Conservation (phyloP, 2,113 vertebrate species). For the Ploceus nigricollis region DNA sequence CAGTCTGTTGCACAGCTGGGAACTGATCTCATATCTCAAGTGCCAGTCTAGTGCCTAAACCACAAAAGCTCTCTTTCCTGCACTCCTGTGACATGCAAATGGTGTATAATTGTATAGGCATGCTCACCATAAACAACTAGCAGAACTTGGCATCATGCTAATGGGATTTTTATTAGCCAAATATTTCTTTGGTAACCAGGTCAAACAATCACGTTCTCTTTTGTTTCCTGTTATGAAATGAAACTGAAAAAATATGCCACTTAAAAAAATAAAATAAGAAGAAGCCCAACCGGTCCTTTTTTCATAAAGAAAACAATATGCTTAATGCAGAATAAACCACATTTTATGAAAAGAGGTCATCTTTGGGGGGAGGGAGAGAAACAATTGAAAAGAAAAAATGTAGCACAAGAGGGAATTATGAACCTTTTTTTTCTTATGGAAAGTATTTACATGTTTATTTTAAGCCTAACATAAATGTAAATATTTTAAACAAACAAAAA, state of each 20-base stretch:
- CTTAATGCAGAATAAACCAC: slow-evolving; percentile 58
- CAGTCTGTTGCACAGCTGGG: slow-evolving; percentile 48
- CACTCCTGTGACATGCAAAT: background rate
- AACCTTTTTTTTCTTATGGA: slow-evolving; percentile 53
- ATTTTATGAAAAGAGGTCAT: slow-evolving; percentile 67
- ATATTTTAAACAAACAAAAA: slow-evolving; percentile 78
- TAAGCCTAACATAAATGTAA: slow-evolving; percentile 72
- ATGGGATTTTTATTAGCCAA: slow-evolving; percentile 55
- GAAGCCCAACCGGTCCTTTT: slow-evolving; percentile 34
- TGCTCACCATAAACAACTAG: slow-evolving; percentile 46
- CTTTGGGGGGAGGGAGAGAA: slow-evolving; percentile 40
- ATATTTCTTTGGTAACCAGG: slow-evolving; percentile 59
- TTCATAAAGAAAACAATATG: slow-evolving; percentile 53
- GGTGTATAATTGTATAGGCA: slow-evolving; percentile 38
- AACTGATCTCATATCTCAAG: slow-evolving; percentile 54
- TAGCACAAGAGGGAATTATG: slow-evolving; percentile 54
- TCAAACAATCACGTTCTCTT: slow-evolving; percentile 68
- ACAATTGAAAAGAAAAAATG: slow-evolving; percentile 58
- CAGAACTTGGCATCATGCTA: slow-evolving; percentile 33
- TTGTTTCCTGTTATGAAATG: slow-evolving; percentile 70
- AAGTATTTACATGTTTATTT: slow-evolving; percentile 76
- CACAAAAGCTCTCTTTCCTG: background rate
- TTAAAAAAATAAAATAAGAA: slow-evolving; percentile 58
- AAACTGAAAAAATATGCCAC: slow-evolving; percentile 63
- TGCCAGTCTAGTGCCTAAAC: slow-evolving; percentile 61